Conservation (phyloP, 2,797 vertebrate species). For the Bucorvus abyssinicus region DNA sequence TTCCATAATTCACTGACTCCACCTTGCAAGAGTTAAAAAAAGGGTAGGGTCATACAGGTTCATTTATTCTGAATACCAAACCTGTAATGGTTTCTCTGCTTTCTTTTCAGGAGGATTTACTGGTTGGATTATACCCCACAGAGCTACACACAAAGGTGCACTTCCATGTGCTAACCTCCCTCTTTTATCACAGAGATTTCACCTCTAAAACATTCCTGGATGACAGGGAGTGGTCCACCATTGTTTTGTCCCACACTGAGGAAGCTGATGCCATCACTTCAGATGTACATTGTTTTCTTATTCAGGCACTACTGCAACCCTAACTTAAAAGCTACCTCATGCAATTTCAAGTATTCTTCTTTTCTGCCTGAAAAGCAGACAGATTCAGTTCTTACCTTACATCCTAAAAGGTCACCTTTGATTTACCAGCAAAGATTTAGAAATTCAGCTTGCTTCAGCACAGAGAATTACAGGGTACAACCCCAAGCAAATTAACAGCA, state of each 20-base stretch:
- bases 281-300: not conserved
- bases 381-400: not conserved
- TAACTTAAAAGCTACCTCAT: not conserved
- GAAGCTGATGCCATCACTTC: not conserved
- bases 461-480: conserved; percentile 59
- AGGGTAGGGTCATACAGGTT: not conserved
- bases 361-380: not conserved
- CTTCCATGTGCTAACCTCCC: not conserved
- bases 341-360: not conserved
- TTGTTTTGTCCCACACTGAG: not conserved
- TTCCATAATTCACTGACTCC: not conserved
- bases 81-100: not conserved
- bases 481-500: conserved; percentile 58
- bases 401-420: conserved; percentile 27
- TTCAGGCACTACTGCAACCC: not conserved
- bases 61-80: not conserved
- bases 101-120: not conserved
- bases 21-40: not conserved
- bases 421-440: conserved; percentile 32
- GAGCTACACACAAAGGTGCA: not conserved
- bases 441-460: conserved; percentile 63
- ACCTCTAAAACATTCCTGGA: not conserved
- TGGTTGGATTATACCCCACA: not conserved
- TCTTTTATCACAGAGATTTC: not conserved
- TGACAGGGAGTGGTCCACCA: not conserved